Conservation (phyloP, 2,797 vertebrate species). For the Ara ararauna region DNA sequence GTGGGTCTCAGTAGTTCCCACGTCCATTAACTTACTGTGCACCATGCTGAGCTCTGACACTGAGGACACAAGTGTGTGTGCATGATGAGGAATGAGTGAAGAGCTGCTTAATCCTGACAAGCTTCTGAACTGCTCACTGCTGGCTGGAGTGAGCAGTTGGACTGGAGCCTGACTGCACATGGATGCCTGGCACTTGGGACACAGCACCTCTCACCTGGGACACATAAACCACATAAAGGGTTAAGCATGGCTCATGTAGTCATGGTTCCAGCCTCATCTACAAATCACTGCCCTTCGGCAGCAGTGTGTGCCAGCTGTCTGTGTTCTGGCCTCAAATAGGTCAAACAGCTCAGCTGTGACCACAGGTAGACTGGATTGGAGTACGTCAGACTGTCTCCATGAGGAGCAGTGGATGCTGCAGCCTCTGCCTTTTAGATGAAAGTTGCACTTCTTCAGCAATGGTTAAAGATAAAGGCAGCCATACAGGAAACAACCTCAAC, state of each 20-base stretch:
- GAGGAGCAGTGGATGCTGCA: background rate
- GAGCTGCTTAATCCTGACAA: background rate
- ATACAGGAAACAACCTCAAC: background rate
- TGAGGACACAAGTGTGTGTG: background rate
- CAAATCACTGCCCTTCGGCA: rapidly evolving
- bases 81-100: background rate
- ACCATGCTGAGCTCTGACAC: background rate
- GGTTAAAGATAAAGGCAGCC: background rate
- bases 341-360: background rate
- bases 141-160: background rate
- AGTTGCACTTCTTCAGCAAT: background rate
- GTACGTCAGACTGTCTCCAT: background rate
- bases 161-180: background rate
- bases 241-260: background rate
- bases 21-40: no score
- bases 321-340: background rate
- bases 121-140: background rate
- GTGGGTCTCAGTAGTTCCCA: background rate
- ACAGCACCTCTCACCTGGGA: background rate
- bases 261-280: background rate
- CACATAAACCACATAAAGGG: background rate
- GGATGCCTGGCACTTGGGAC: background rate
- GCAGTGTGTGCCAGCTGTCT: background rate
- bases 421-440: background rate
- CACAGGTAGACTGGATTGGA: background rate